Base-by-base conservation (phyloP, 2,888 invertebrate genomes). In the Lasioglossum malachurum region DNA sequence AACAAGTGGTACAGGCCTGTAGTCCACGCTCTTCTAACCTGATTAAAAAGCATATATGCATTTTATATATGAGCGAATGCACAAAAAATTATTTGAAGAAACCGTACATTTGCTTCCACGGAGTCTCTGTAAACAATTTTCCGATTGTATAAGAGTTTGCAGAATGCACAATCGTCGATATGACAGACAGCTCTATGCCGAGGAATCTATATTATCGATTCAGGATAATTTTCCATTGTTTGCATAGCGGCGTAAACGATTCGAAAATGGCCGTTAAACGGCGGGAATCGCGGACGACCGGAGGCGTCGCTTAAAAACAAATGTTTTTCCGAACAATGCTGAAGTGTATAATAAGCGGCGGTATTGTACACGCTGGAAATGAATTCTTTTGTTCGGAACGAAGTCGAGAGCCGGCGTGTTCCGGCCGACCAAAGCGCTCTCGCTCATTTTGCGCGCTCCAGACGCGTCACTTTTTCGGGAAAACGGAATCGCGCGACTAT, bases 301-400 rank as follows among this genome's bases (percentile, higher is more conserved):
- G 14, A 75, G 57, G 38, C 75, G 74, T 46, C 12, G 38, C 46
- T 16, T 38, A 3, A 69, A 49, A 74, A 64, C 82, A 49, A 41
- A 35, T 53, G 73, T 64, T 64, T 31, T 67, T 75, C 31, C 76
- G 84, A 71, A 83, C 83, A 86, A 86, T 83, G 69, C 84, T 19
- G 71, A 80, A 80, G 80, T 74, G 77, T 84, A 75, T 86, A 84
- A 80, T 78, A 80, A 84, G 75, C 77, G 80, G 19, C 57, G 1
- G 80, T 16, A 86, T 86, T 80, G 84, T 80, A 71, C 74, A 67
- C n/a, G 57, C 16, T 53, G 78, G 71, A 86, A 78, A 84, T 84
- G 86, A 86, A 81, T 84, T 81, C 77, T 80, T 84, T 84, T 86
- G 57, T 77, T 74, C n/a, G 64, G 78, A 31, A 81, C 75, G 35